Conservation (phyloP, 2,113 vertebrate genomes). For the Pangasianodon hypophthalmus region DNA sequence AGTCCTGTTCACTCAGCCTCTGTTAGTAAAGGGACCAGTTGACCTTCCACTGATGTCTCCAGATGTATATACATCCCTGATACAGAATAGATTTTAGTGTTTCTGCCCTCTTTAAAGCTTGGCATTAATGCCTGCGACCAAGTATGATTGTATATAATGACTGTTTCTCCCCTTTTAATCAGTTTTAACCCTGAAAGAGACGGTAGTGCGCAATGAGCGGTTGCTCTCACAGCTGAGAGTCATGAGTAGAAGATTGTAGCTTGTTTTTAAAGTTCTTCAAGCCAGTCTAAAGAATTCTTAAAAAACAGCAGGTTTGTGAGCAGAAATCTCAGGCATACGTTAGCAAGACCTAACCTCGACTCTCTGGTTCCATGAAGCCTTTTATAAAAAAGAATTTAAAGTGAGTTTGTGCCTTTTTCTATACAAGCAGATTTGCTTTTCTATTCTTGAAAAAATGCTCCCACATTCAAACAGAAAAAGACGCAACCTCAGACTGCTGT, state of each 20-base stretch:
- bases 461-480: conserved; percentile 32
- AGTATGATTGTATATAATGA: neutral
- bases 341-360: conserved; percentile 49
- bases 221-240: conserved; percentile 53
- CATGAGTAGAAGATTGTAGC: conserved; percentile 5
- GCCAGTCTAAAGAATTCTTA: conserved; percentile 9
- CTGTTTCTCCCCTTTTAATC: neutral
- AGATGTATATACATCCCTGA: conserved; percentile 30
- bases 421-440: conserved; percentile 8
- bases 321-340: conserved; percentile 64
- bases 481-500: conserved; percentile 45
- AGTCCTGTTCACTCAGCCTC: neutral
- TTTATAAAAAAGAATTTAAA: conserved; percentile 38
- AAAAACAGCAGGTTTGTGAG: neutral
- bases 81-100: conserved; percentile 26
- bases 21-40: conserved; percentile 42
- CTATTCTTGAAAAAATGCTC: neutral
- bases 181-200: conserved; percentile 31
- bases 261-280: conserved; percentile 14
- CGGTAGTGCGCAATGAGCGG: conserved; percentile 54
- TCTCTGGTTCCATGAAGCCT: conserved; percentile 16
- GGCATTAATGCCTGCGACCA: conserved; percentile 22
- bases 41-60: conserved; percentile 18
- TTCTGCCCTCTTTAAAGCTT: neutral
- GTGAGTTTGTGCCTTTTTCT: conserved; percentile 69